Evolutionary conservation across 1,140 invertebrate species (phyloP), one percentile per base, ranked within the genome.

Genomic region (Caenorhabditis inopinata): DNA sequence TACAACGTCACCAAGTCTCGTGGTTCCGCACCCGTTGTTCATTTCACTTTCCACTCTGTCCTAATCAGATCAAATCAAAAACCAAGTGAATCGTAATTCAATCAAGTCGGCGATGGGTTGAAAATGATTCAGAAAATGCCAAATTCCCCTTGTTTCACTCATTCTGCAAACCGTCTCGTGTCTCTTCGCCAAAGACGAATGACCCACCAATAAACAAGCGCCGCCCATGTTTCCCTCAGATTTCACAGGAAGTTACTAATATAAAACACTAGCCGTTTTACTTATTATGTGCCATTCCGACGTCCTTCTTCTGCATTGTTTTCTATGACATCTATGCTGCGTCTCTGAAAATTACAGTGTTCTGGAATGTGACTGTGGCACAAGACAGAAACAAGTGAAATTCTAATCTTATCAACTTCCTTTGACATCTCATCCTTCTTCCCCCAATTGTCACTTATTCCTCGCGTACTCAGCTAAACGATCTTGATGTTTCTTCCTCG

Each of bases 1-100:
- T n/a, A 4, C 21, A 12, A 29, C 29, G 25, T 32, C 12, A 32
- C 32, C 7, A 29, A 11, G 32, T 68, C 32, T 38, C n/a, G 58
- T 68, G 58, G 25, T 58, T 58, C 51, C 27, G n/a, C 18, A 29
- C 27, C 51, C 18, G 29, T 29, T 58, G 51, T 29, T 29, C 16
- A 14, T 18, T 53, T 25, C 49, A 23, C 18, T 53, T 7, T 23
- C 23, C 49, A 42, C 58, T n/a, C 38, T 32, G 38, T 38, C 58
- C n/a, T 42, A 68, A 42, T 68, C 58, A 68, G 58, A 68, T 68
- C 58, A 68, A 68, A n/a, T n/a, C n/a, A n/a, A n/a, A n/a, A 68
- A 68, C 58, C 58, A 21, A 42, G 32, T 68, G 58, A 68, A 32
- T 32, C 58, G 58, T 68, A 68, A 68, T 35, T 68, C 32, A 68